Conservation (phyloP, 2,888 invertebrate species). For the Tinea trinotella region DNA sequence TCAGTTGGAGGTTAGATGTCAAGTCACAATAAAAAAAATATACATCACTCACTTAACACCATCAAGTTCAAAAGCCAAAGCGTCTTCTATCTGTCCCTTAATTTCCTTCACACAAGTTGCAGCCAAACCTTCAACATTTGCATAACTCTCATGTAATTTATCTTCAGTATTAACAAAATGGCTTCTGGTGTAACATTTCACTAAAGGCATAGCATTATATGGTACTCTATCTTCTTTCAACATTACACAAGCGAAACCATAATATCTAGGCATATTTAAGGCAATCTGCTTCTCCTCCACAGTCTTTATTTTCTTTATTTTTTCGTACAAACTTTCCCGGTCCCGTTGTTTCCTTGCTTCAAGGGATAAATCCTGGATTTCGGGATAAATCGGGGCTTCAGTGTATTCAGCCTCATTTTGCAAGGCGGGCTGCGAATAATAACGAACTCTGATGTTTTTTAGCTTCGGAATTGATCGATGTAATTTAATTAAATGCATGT, state of each 20-base stretch:
- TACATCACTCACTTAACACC: constrained; percentile 58
- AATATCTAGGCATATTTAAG: constrained; percentile 86
- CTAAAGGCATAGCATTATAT: constrained; percentile 78
- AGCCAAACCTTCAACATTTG: constrained; percentile 54
- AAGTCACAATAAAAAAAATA: background rate
- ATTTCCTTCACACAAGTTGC: constrained; percentile 64
- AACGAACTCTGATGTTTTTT: constrained; percentile 35
- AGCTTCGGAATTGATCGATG: constrained; percentile 46
- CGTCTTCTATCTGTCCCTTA: constrained; percentile 75
- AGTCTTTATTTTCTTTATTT: constrained; percentile 76
- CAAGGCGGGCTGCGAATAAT: constrained; percentile 39
- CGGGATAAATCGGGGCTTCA: constrained; percentile 68
- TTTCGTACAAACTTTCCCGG: constrained; percentile 62
- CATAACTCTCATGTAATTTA: constrained; percentile 74
- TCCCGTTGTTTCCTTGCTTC: constrained; percentile 60
- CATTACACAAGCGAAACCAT: constrained; percentile 79
- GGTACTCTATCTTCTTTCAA: constrained; percentile 73
- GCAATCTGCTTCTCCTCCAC: constrained; percentile 89
- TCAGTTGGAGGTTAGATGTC: too few relatives aligned
- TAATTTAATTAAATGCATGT: constrained; percentile 48
- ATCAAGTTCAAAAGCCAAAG: constrained; percentile 74
- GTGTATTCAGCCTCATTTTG: constrained; percentile 47
- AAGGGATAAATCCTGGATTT: constrained; percentile 74
- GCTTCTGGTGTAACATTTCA: constrained; percentile 85
- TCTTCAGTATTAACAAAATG: constrained; percentile 73